A percentile compares a stretch with the other conserved stretches of the same genome.
phyloP scores from a whole-genome alignment of 2,113 vertebrate genomes.

The Carollia perspicillata region DNA sequence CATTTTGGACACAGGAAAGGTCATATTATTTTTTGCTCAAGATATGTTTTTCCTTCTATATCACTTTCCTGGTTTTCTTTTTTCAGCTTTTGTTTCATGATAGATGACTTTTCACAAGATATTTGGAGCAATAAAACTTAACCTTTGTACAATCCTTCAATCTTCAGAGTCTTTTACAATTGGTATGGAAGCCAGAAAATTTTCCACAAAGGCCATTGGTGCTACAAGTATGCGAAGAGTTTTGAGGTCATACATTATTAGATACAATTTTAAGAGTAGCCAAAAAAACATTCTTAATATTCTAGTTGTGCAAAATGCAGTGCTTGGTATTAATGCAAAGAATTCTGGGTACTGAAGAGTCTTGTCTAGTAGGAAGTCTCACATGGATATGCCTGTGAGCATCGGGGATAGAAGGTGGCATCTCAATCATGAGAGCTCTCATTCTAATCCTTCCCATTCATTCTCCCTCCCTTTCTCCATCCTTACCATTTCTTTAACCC shows the following conservation, averaged over 20 bases:
- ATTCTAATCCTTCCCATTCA: background rate
- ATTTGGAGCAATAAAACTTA: conserved; percentile 65
- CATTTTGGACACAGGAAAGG: conserved; percentile 68
- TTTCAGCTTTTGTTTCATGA: conserved; percentile 51
- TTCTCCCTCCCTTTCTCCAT: background rate
- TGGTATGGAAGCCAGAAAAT: conserved; percentile 9
- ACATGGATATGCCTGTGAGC: background rate
- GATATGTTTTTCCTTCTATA: background rate
- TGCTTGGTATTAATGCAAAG: conserved; percentile 2
- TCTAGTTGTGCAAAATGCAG: background rate
- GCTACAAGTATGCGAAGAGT: background rate
- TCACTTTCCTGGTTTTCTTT: conserved; percentile 50
- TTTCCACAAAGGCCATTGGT: conserved; percentile 13
- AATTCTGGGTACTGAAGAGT: background rate
- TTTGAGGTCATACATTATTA: conserved; percentile 43
- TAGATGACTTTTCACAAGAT: conserved; percentile 48
- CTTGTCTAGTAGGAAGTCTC: conserved; percentile 1
- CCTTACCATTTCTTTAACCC: background rate
- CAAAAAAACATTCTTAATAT: background rate
- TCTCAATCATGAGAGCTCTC: background rate
- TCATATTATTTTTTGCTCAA: conserved; percentile 62
- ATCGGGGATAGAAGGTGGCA: background rate
- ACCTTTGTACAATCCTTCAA: conserved; percentile 46
- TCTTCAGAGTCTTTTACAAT: conserved; percentile 45
- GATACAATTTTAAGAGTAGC: conserved; percentile 35